Evolutionary conservation across 2,888 invertebrate genomes (phyloP), one percentile per base, ranked within the genome.

Genomic region (Apamea monoglypha): DNA sequence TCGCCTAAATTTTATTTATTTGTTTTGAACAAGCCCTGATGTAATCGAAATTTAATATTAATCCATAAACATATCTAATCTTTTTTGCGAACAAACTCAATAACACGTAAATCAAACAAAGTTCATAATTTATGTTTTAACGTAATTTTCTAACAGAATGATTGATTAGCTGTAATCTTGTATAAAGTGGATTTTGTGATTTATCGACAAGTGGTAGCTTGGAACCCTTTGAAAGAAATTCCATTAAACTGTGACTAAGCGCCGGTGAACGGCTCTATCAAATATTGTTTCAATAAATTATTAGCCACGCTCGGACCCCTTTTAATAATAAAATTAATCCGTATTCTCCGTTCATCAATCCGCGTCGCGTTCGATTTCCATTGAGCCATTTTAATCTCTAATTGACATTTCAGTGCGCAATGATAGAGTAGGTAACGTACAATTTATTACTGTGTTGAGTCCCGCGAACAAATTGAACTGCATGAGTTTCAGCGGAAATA

Each of bases 331-430:
- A 91, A 93, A 95, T 94, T 93, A 94, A 94, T 93, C 91, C 90
- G 90, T 90, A 90, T 90, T 91, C 89, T 91, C 82, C 87, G 89
- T 91, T 91, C 92, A 94, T 94, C 93, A 93, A 94, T 94, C 93
- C 90, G 88, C 87, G 90, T 92, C 91, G 85, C 88, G 83, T 91
- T 91, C 89, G 91, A 94, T 94, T 93, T 93, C 91, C 91, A 93
- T 91, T 90, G 87, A 91, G 90, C 89, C 87, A 87, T 93, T 95
- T 95, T 93, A 95, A 94, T 93, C 91, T 92, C 92, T 94, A 95
- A 95, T 94, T 94, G 94, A 94, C 93, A 93, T 93, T 95, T 94
- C 91, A 93, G 88, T 91, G 90, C 88, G 86, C 90, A 89, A 89
- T 91, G 92, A 92, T 91, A 92, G 91, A 93, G 91, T n/a, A n/a